Base-by-base conservation (phyloP, 2,888 invertebrate genomes). In the Cynaeus angustus region DNA sequence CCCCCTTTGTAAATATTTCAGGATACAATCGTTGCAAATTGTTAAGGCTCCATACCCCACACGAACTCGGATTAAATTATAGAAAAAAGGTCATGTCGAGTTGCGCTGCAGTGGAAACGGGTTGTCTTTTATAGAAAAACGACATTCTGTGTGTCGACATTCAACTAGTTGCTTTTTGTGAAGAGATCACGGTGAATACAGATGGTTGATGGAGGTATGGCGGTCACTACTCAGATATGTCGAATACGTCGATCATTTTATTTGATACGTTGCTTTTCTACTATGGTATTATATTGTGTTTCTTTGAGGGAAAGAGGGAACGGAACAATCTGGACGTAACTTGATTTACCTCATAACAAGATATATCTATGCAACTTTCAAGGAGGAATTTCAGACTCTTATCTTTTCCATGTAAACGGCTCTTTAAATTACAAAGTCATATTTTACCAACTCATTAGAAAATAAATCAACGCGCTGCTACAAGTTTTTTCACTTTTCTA, bases 1-100 rank as follows among this genome's bases (percentile, higher is more conserved):
- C 43, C 46, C 48, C 41, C 33, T 50, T 46, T 5, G 68, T 72
- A 73, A 71, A 72, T 73, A 71, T 73, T 61, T 48, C 71, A 71
- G 48, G 53, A 53, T 50, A 74, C 74, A 73, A 73, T 74, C 72
- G 64, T 16, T 52, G 64, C 52, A 50, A 74, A 73, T 72, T 67
- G 70, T 43, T 30, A 45, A 33, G 45, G 10, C 33, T 43, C 12
- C 9, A 65, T 70, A 68, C 68, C 68, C 62, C 72, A 70, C 62
- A 68, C 67, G 68, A 64, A 45, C 58, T 38, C 61, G 68, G 74
- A 64, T 69, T 69, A 45, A 71, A 72, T 72, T 68, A 64, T 64
- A 66, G 69, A 68, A 72, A 74, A 70, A 74, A 70, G 65, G 46
- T 55, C 48, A 53, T 43, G 43, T 30, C 28, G 38, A 16, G 43